Conservation (phyloP, 2,113 vertebrate genomes). For the Cercopithecus mona region DNA sequence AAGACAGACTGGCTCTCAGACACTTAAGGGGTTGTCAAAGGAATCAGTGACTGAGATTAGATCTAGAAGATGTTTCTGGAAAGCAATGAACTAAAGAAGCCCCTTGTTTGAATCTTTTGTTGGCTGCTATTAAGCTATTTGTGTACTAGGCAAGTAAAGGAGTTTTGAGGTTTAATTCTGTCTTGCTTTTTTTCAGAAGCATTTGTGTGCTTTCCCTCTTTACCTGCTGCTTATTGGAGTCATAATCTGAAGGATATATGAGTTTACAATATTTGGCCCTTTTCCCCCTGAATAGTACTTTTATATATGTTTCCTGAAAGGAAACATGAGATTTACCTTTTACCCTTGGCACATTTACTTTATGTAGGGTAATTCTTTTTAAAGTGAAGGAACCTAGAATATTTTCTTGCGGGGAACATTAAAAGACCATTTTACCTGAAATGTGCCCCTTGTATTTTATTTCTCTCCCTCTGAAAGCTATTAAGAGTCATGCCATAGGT, state of each 20-base stretch:
- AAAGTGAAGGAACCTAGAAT: not conserved
- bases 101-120: not conserved
- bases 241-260: not conserved
- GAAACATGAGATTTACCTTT: not conserved
- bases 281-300: not conserved
- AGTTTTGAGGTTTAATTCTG: not conserved
- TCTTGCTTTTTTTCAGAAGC: not conserved
- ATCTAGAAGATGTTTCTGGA: not conserved
- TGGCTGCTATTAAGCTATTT: not conserved
- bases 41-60: not conserved
- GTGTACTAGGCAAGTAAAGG: not conserved
- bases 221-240: not conserved
- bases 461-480: not conserved
- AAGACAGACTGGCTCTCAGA: conserved; percentile 13
- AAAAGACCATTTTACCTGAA: not conserved
- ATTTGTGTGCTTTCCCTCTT: not conserved
- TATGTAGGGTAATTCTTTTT: not conserved
- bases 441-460: not conserved
- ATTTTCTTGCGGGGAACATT: not conserved
- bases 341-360: not conserved
- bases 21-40: not conserved
- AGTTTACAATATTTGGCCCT: not conserved
- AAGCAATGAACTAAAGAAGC: not conserved
- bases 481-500: not conserved
- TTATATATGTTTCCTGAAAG: not conserved